A percentile compares a stretch with the other conserved stretches of the same genome.
Evolutionary conservation across 64 coral and sea anemone species (phyloP).

Genomic region (Montipora cactus): DNA sequence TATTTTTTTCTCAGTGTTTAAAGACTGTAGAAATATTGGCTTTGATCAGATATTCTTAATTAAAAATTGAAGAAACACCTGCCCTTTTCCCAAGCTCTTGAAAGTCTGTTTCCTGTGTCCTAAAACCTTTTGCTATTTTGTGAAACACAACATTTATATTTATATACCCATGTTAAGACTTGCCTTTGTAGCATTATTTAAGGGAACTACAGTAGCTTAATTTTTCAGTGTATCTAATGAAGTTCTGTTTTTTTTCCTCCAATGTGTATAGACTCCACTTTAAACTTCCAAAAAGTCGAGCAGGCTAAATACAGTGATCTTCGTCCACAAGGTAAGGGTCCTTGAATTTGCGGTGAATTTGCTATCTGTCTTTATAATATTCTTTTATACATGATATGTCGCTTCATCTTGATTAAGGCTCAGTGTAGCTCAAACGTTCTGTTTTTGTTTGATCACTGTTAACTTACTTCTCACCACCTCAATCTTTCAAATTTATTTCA

Average conservation of each 20-base stretch:
- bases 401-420: no score
- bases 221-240: neutral
- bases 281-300: slow-evolving; percentile 34
- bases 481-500: no score
- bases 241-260: neutral
- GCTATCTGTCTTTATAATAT: neutral
- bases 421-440: no score
- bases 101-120: slow-evolving; percentile 24
- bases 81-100: slow-evolving; percentile 16
- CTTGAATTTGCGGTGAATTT: neutral
- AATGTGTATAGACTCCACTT: slow-evolving; percentile 47
- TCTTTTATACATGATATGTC: neutral
- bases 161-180: neutral
- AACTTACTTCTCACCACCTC: no score
- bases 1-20: neutral
- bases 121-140: slow-evolving; percentile 1
- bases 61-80: slow-evolving; percentile 38
- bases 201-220: no score
- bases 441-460: no score
- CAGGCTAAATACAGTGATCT: slow-evolving; percentile 21
- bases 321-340: slow-evolving; percentile 6
- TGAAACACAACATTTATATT: neutral
- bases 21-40: neutral
- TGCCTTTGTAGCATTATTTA: neutral
- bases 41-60: slow-evolving; percentile 37